Conservation (phyloP, 2,888 invertebrate genomes). For the Panorpa germanica region DNA sequence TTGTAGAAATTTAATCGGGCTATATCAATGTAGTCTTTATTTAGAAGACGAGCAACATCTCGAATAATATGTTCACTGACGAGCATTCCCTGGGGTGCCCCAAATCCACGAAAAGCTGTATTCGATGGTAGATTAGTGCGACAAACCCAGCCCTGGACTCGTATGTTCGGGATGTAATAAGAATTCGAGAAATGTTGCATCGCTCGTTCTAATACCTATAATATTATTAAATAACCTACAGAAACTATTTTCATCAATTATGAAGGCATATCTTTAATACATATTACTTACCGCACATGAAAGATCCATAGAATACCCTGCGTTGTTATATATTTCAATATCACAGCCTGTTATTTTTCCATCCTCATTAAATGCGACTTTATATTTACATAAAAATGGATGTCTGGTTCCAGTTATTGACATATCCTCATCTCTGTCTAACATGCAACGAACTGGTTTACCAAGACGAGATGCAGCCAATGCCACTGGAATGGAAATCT, state of each 20-base stretch:
- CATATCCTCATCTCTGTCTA: conserved; percentile 82
- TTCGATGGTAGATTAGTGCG: conserved; percentile 39
- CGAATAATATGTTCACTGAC: conserved; percentile 30
- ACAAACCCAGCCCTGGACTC: conserved; percentile 28
- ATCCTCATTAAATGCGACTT: conserved; percentile 46
- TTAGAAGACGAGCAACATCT: conserved; percentile 27
- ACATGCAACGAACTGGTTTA: conserved; percentile 51
- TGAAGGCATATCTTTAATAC: neutral
- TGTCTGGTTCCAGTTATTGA: conserved; percentile 58
- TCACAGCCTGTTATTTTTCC: conserved; percentile 46
- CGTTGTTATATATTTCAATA: conserved; percentile 47
- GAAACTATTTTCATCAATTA: too few species aligned
- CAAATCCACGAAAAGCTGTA: conserved; percentile 43
- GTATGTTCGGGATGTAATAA: conserved; percentile 29
- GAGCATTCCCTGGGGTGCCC: conserved; percentile 38
- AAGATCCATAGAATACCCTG: conserved; percentile 53
- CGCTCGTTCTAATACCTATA: conserved; percentile 29
- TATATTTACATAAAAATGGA: conserved; percentile 59
- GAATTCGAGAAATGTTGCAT: conserved; percentile 32
- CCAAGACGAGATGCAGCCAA: conserved; percentile 54
- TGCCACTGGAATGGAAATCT: conserved; percentile 45
- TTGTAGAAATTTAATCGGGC: conserved; percentile 30
- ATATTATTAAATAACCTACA: too few species aligned
- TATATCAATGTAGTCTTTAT: conserved; percentile 24
- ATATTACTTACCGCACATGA: conserved; percentile 34